Evolutionary conservation across 2,797 vertebrate genomes (phyloP), one percentile per base, ranked within the genome.

Genomic region (Furcifer pardalis): DNA sequence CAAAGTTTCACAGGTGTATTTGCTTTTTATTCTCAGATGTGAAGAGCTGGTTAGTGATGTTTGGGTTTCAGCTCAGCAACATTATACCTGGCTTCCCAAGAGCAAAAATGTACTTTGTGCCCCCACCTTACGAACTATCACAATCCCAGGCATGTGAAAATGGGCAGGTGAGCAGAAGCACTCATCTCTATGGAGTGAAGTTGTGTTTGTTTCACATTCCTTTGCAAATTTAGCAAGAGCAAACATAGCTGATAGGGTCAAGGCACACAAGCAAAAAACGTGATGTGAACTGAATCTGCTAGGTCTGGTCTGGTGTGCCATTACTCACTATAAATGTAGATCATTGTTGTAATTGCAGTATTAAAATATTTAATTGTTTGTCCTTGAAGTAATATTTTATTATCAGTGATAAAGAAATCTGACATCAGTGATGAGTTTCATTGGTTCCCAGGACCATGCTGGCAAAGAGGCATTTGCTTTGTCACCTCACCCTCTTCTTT

Each of bases 41-140:
- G 95, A 99, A 99, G 95, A 99, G 98, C 95, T 99, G 99, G 99
- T 96, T 99, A 93, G 98, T 99, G 94, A 99, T 99, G 98, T 99
- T 99, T 94, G 99, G 99, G 93, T 99, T 99, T 96, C 99, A 99
- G 95, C 97, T 99, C 81, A 99, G 98, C 95, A 99, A 99, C 96
- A 99, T 99, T 90, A 99, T 99, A 93, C 98, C 99, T 32, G 98
- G 98, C 85, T 99, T 99, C 94, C 98, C 98, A 81, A 97, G 98
- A 94, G 98, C 99, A 94, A 97, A 97, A 85, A 97, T 98, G 94
- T 98, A 99, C 90, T 99, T 99, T 84, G 98, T 99, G 92, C 97
- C 99, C 92, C 98, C 98, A 0, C 98, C 99, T 0, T 99, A 98
- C 0, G 98, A 99, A 91, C 91, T 99, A 89, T 97, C 97, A 74